Conservation (phyloP, 2,113 vertebrate species). For the Nicator chloris region DNA sequence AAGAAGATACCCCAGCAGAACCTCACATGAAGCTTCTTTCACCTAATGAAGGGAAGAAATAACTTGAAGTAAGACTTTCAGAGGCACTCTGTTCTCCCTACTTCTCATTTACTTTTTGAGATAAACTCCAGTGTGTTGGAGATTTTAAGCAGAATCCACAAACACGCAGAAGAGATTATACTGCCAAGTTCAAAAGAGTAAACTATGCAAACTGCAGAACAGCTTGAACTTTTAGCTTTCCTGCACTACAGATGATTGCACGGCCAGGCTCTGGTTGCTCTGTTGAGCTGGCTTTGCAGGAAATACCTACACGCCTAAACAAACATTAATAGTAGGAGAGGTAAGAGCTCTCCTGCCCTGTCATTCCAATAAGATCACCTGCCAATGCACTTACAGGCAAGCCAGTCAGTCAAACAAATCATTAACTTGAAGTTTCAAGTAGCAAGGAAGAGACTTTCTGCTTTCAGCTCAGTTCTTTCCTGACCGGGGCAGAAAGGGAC, state of each 20-base stretch:
- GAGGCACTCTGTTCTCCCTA: background rate
- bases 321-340: background rate
- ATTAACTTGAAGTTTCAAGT: background rate
- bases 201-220: background rate
- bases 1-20: background rate
- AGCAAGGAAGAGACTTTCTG: background rate
- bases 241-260: background rate
- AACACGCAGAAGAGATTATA: background rate
- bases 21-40: background rate
- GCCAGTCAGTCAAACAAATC: background rate
- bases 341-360: background rate
- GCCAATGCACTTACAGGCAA: background rate
- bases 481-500: background rate
- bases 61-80: background rate
- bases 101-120: background rate
- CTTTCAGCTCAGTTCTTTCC: background rate
- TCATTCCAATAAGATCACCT: background rate
- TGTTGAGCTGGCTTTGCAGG: background rate
- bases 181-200: background rate
- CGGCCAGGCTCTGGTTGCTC: background rate
- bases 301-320: background rate
- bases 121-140: background rate
- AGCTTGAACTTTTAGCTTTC: constrained; percentile 12
- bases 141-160: background rate
- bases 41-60: background rate